Conservation (phyloP, 2,888 invertebrate species). For the Xestia ashworthii region DNA sequence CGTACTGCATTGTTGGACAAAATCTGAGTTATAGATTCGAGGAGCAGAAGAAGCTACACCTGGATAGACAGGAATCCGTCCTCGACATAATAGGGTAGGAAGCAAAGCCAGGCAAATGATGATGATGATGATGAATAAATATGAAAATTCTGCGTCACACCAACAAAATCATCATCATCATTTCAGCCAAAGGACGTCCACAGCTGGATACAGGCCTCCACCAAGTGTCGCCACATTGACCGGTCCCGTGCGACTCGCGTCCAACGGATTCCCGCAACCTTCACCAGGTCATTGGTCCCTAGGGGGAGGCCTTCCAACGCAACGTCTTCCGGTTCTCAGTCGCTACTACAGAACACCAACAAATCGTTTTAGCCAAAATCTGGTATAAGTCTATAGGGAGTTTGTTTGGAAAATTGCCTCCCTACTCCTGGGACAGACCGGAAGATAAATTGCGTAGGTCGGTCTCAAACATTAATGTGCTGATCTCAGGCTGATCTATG, state of each 20-base stretch:
- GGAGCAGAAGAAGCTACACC: background rate
- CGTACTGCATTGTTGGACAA: background rate
- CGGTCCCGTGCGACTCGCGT: no score
- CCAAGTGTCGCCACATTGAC: no score
- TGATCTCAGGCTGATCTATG: slow-evolving; percentile 1
- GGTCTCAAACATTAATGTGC: slow-evolving; percentile 41
- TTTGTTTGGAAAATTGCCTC: slow-evolving; percentile 40
- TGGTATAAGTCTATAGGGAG: background rate
- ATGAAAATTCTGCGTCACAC: background rate
- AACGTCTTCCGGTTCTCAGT: no score
- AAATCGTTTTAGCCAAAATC: slow-evolving; percentile 7
- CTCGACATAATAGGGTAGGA: background rate
- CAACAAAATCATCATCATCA: background rate
- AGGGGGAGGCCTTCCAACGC: no score
- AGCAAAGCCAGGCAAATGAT: background rate
- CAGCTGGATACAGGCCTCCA: no score
- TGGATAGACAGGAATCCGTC: background rate
- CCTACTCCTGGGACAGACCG: slow-evolving; percentile 6
- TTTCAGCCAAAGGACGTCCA: no score
- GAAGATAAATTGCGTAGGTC: slow-evolving; percentile 32
- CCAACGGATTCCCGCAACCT: no score
- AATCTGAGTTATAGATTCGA: background rate
- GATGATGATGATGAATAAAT: background rate
- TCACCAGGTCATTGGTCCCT: no score
- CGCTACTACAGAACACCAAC: background rate